A percentile compares a stretch with the other conserved stretches of the same genome.
Conservation (phyloP, 2,797 vertebrate species). For the Peromyscus melanophrys region DNA sequence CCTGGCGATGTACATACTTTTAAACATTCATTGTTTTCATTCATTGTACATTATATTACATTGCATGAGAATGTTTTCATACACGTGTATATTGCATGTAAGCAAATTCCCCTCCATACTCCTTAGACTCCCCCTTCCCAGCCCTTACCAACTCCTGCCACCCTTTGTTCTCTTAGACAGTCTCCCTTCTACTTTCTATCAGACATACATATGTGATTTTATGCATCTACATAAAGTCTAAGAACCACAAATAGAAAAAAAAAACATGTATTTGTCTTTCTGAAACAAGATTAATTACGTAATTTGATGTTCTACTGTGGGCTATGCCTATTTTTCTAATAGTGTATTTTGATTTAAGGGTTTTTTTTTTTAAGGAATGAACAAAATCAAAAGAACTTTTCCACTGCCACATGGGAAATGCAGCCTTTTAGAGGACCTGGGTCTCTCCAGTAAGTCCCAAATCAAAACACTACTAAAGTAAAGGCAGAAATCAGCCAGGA, state of each 20-base stretch:
- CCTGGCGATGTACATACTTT: not conserved
- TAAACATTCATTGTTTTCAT: not conserved
- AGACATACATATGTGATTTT: not conserved
- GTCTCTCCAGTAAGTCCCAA: slow-evolving; percentile 19
- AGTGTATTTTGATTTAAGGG: slow-evolving; percentile 16
- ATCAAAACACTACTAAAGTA: not conserved
- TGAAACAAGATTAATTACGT: not conserved
- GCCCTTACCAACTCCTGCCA: not conserved
- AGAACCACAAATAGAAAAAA: not conserved
- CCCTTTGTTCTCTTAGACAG: not conserved
- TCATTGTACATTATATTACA: not conserved
- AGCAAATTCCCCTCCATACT: not conserved
- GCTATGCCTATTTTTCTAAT: not conserved
- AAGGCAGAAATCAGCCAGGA: not conserved
- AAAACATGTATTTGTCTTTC: not conserved
- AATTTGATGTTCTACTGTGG: not conserved
- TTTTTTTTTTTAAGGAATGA: not conserved
- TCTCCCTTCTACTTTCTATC: no score
- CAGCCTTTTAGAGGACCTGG: not conserved
- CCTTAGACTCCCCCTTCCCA: not conserved
- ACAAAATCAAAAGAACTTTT: not conserved
- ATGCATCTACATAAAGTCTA: not conserved
- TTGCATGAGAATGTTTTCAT: not conserved
- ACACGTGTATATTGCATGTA: not conserved
- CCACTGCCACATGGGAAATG: not conserved